These are phyloP conservation scores for Lasioglossum leucozonium DNA, from an alignment of 2,888 invertebrate genomes.

Conservation along the genomic window DNA sequence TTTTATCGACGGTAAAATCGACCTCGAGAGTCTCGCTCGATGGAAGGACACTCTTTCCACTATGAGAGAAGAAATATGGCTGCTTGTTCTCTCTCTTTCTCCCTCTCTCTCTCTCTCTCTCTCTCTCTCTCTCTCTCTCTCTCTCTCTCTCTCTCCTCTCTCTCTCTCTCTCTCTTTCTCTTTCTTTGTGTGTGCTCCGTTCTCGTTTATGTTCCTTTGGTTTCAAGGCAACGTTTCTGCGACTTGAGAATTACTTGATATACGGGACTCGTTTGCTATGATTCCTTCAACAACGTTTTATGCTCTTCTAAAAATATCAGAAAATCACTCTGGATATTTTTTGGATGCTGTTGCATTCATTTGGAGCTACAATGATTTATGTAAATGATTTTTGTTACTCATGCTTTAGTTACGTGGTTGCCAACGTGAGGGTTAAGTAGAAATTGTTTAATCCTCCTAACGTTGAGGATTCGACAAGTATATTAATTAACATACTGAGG, in stretches of 20 bases:
- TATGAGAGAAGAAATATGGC: constrained; percentile 34
- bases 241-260: background rate
- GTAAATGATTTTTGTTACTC: background rate
- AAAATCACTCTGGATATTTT: background rate
- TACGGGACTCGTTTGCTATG: background rate
- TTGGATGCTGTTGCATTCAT: background rate
- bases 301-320: background rate
- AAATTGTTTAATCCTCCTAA: background rate
- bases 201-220: background rate
- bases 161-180: too few species aligned
- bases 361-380: background rate
- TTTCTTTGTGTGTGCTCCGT: too few species aligned
- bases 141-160: too few species aligned
- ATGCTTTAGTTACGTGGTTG: background rate
- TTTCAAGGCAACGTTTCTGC: constrained; percentile 1
- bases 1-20: constrained; percentile 37
- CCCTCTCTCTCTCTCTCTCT: too few species aligned
- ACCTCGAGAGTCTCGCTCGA: constrained; percentile 20
- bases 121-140: background rate
- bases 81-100: too few species aligned
- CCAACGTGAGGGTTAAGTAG: background rate
- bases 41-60: constrained; percentile 28
- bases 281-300: background rate
- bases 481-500: background rate
- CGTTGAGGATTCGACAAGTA: background rate